These are phyloP conservation scores for Ferrisia virgata DNA, from an alignment of 2,888 invertebrate species.

Conservation along the genomic window DNA sequence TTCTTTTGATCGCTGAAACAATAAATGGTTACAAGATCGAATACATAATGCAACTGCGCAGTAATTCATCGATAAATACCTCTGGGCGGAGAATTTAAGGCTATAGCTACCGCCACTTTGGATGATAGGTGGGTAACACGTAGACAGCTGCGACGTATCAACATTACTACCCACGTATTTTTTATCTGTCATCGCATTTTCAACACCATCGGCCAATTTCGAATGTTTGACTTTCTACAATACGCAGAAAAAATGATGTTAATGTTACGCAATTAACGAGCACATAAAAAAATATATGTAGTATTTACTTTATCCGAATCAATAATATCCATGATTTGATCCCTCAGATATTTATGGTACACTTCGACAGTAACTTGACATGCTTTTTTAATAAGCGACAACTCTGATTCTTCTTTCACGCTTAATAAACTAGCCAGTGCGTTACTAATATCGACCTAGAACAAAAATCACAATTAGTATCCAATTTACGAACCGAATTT, in stretches of 20 bases:
- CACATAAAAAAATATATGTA: neutral
- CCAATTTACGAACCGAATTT: neutral
- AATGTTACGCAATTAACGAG: neutral
- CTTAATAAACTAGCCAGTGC: constrained; percentile 84
- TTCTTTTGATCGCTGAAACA: constrained; percentile 82
- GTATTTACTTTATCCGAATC: constrained; percentile 83
- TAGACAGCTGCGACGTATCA: constrained; percentile 85
- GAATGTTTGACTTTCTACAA: constrained; percentile 89
- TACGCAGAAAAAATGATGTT: neutral
- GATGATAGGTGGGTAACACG: constrained; percentile 98
- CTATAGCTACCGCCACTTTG: constrained; percentile 98
- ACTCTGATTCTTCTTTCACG: constrained; percentile 90
- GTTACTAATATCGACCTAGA: constrained; percentile 74
- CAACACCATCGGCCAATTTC: constrained; percentile 94
- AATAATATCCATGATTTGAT: constrained; percentile 97
- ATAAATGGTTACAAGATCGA: neutral
- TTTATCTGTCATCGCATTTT: constrained; percentile 88
- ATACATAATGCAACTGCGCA: neutral
- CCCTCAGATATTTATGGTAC: constrained; percentile 92
- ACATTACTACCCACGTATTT: constrained; percentile 85
- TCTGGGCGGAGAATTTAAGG: constrained; percentile 88
- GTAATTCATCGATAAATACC: constrained; percentile 52
- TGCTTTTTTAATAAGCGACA: constrained; percentile 86
- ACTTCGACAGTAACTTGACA: constrained; percentile 90
- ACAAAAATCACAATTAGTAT: neutral